These are phyloP conservation scores for Trichacis sp. DNA, from an alignment of 2,888 invertebrate species.

Conservation along the genomic window DNA sequence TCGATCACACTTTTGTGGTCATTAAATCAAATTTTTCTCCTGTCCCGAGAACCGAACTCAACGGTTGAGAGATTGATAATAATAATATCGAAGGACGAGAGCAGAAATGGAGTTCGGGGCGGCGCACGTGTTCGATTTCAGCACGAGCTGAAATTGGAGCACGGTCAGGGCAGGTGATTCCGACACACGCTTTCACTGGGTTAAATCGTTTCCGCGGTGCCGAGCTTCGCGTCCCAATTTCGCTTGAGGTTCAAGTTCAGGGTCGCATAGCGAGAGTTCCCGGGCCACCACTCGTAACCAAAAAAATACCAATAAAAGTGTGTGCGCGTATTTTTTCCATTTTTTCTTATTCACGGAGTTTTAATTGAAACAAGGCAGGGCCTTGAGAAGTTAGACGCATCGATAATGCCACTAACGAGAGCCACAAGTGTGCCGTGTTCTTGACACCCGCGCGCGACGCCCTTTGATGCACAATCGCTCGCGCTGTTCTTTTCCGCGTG, in stretches of 20 bases:
- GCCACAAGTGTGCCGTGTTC: conserved; percentile 48
- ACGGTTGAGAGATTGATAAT: too few relatives aligned
- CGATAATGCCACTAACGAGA: conserved; percentile 57
- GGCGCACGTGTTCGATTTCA: conserved; percentile 5
- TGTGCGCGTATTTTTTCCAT: too few relatives aligned
- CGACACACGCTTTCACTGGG: conserved; percentile 35
- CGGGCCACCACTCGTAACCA: too few relatives aligned
- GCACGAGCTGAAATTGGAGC: conserved; percentile 32
- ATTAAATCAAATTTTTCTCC: too few relatives aligned
- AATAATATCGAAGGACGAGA: conserved; percentile 7
- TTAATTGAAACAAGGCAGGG: too few relatives aligned
- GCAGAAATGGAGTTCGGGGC: conserved; percentile 45
- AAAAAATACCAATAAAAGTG: too few relatives aligned
- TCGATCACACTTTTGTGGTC: too few relatives aligned
- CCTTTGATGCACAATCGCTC: conserved; percentile 50
- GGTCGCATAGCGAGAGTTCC: too few relatives aligned
- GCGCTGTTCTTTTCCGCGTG: conserved; percentile 28
- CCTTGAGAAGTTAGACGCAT: conserved; percentile 55
- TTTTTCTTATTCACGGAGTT: too few relatives aligned
- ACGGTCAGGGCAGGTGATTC: conserved; percentile 29
- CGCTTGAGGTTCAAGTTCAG: conserved; percentile 51
- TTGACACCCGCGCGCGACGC: conserved; percentile 51
- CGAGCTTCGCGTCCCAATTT: neutral
- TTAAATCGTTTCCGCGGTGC: conserved; percentile 21
- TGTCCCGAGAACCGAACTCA: too few relatives aligned